Evolutionary conservation across 2,888 invertebrate genomes (phyloP).

Genomic region (Chaetoderma sp.): DNA sequence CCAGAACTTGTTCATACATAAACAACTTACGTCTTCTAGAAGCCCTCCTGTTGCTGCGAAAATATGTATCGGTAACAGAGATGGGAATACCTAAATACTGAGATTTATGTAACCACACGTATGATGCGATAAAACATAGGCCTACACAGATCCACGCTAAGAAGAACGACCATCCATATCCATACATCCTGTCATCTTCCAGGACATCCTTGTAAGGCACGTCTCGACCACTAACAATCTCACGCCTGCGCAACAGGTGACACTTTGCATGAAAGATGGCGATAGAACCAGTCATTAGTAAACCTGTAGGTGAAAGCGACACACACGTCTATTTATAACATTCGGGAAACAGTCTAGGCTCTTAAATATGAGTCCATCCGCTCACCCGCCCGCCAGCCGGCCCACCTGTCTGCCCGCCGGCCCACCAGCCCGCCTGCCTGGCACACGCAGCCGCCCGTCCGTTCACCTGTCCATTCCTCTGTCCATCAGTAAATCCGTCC

Average conservation of each 20-base stretch:
- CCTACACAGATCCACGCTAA: conserved; percentile 63
- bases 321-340: not conserved
- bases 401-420: not conserved
- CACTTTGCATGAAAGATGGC: conserved; percentile 60
- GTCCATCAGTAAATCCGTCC: too few relatives aligned
- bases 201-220: conserved; percentile 50
- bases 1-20: too few relatives aligned
- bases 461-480: too few relatives aligned
- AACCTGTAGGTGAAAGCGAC: conserved; percentile 38
- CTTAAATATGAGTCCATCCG: not conserved
- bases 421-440: too few relatives aligned
- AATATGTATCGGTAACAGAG: too few relatives aligned
- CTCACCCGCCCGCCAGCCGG: not conserved
- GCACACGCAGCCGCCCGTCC: too few relatives aligned
- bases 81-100: conserved; percentile 38
- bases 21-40: too few relatives aligned
- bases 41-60: too few relatives aligned
- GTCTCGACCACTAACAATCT: conserved; percentile 43
- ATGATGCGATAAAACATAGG: conserved; percentile 51
- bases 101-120: conserved; percentile 55
- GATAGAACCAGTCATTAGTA: conserved; percentile 49
- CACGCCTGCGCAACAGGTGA: conserved; percentile 49
- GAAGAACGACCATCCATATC: conserved; percentile 61
- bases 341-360: not conserved
- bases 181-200: conserved; percentile 41